These are phyloP conservation scores for Cephalopterus ornatus DNA, from an alignment of 2,113 vertebrate species.

Conservation along the genomic window DNA sequence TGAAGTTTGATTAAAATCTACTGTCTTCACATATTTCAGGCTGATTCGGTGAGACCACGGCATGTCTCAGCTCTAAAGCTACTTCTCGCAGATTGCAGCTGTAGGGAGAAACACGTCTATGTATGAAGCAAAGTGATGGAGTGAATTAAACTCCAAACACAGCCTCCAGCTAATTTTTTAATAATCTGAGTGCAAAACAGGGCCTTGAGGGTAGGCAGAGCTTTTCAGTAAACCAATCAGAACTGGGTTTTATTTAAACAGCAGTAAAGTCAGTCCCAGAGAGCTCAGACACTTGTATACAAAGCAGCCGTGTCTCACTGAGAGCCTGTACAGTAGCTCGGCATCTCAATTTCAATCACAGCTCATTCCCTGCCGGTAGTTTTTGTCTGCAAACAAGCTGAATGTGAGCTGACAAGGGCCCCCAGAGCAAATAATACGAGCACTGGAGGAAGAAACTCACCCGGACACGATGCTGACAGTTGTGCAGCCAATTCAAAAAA, in stretches of 20 bases:
- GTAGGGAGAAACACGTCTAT: slow-evolving; percentile 43
- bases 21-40: neutral
- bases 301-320: neutral
- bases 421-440: neutral
- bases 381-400: slow-evolving; percentile 58
- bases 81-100: slow-evolving; percentile 43
- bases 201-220: slow-evolving; percentile 9
- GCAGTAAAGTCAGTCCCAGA: neutral
- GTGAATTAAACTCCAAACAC: slow-evolving; percentile 49
- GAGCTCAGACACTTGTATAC: slow-evolving; percentile 24
- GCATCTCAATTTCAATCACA: slow-evolving; percentile 48
- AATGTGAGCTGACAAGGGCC: slow-evolving; percentile 31
- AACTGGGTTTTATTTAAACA: slow-evolving; percentile 2
- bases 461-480: neutral
- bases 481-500: neutral
- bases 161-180: slow-evolving; percentile 32
- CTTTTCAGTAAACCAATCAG: slow-evolving; percentile 27
- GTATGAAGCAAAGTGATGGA: neutral
- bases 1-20: slow-evolving; percentile 21
- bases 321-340: slow-evolving; percentile 33
- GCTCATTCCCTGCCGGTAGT: slow-evolving; percentile 24
- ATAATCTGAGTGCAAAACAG: neutral
- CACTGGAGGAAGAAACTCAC: neutral
- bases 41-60: neutral
- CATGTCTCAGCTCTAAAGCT: slow-evolving; percentile 15